Conservation (phyloP, 2,113 vertebrate species). For the Gasterosteus aculeatus region DNA sequence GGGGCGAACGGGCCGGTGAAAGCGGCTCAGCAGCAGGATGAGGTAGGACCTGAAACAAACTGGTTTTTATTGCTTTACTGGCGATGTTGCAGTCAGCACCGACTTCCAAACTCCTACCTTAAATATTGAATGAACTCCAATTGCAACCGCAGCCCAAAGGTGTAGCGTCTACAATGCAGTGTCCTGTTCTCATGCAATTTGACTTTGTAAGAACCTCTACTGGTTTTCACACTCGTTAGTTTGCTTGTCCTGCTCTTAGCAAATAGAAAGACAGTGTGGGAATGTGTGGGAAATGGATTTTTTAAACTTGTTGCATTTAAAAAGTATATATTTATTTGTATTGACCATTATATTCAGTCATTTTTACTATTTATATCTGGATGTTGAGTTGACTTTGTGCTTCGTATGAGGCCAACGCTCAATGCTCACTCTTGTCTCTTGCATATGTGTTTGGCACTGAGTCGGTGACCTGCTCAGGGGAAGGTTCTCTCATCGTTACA, state of each 20-base stretch:
- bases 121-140: slow-evolving; percentile 49
- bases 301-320: no score
- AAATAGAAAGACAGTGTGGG: no score
- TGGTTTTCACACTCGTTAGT: not conserved
- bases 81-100: not conserved
- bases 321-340: no score
- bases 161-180: slow-evolving; percentile 22
- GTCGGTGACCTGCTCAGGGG: not conserved
- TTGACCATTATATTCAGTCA: no score
- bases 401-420: slow-evolving; percentile 22
- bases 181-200: slow-evolving; percentile 21
- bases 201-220: not conserved
- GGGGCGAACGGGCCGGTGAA: slow-evolving; percentile 87
- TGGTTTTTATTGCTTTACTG: not conserved
- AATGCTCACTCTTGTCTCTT: slow-evolving; percentile 17
- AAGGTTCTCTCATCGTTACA: not conserved
- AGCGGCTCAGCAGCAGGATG: slow-evolving; percentile 87
- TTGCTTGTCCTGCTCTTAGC: not conserved
- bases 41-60: slow-evolving; percentile 81
- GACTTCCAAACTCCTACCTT: slow-evolving; percentile 56
- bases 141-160: slow-evolving; percentile 45
- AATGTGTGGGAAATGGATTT: no score
- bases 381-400: slow-evolving; percentile 21
- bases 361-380: no score
- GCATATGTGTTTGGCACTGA: not conserved